These are phyloP conservation scores for Sebastes hopkinsi DNA, from an alignment of 2,797 vertebrate genomes.

Conservation along the genomic window DNA sequence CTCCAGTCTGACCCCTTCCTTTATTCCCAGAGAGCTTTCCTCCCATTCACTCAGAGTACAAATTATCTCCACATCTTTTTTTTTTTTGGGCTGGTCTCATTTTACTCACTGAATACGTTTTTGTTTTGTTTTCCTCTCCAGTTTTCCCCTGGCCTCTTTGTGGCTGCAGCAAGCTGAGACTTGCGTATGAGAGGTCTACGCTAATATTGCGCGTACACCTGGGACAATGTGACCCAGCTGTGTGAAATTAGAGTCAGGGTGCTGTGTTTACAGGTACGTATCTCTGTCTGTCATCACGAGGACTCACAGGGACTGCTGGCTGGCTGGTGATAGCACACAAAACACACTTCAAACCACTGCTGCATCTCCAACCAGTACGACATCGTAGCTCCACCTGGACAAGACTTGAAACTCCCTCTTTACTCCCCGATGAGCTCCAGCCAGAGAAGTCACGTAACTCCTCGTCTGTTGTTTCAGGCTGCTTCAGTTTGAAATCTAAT, in stretches of 20 bases:
- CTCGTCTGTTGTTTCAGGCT: slow-evolving; percentile 13
- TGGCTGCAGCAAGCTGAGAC: slow-evolving; percentile 61
- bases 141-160: slow-evolving; percentile 27
- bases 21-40: slow-evolving; percentile 17
- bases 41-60: slow-evolving; percentile 11
- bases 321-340: background rate
- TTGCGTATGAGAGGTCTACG: slow-evolving; percentile 25
- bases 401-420: background rate
- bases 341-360: background rate
- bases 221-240: slow-evolving; percentile 49
- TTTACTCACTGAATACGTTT: slow-evolving; percentile 34
- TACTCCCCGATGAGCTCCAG: background rate
- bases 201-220: slow-evolving; percentile 16
- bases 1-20: slow-evolving; percentile 6
- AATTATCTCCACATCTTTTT: slow-evolving; percentile 36
- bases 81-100: slow-evolving; percentile 11
- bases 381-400: background rate
- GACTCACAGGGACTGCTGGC: background rate
- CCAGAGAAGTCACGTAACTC: background rate
- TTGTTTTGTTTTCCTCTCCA: background rate
- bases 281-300: slow-evolving; percentile 19
- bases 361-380: background rate
- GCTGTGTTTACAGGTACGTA: slow-evolving; percentile 36
- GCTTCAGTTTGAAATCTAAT: background rate
- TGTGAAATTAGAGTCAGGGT: slow-evolving; percentile 33